Conservation (phyloP, 2,113 vertebrate genomes). For the Zosterops japonicus region DNA sequence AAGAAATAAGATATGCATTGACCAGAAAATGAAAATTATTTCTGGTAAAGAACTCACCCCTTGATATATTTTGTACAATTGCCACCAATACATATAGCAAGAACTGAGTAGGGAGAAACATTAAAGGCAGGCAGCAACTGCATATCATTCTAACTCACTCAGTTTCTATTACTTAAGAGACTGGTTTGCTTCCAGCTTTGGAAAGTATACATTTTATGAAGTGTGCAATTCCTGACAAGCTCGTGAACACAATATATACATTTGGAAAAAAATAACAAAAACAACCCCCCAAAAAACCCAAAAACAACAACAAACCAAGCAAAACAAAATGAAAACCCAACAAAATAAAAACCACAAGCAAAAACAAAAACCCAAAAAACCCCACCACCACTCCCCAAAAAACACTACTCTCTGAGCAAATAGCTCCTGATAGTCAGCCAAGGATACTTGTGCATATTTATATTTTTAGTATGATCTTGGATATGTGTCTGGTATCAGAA, state of each 20-base stretch:
- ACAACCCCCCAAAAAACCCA: rapidly evolving
- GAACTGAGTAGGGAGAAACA: background rate
- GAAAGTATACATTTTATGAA: background rate
- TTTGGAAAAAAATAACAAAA: background rate
- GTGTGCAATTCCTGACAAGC: background rate
- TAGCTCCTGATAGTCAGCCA: background rate
- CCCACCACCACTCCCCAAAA: background rate
- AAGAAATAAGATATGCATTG: constrained; percentile 81
- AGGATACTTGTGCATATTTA: background rate
- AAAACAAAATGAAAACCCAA: background rate
- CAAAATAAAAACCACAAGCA: too few species aligned
- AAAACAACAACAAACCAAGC: too few species aligned
- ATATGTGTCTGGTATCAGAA: background rate
- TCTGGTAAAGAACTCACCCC: constrained; percentile 67
- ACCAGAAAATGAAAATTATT: constrained; percentile 80
- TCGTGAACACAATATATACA: background rate
- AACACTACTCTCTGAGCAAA: background rate
- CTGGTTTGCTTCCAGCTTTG: background rate
- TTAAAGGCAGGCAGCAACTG: background rate
- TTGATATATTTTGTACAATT: constrained; percentile 61
- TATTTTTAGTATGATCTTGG: background rate
- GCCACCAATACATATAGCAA: constrained; percentile 11
- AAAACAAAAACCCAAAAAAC: too few species aligned
- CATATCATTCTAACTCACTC: background rate
- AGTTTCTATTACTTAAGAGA: background rate